Conservation (phyloP, 2,113 vertebrate species). For the Brachyistius frenatus region DNA sequence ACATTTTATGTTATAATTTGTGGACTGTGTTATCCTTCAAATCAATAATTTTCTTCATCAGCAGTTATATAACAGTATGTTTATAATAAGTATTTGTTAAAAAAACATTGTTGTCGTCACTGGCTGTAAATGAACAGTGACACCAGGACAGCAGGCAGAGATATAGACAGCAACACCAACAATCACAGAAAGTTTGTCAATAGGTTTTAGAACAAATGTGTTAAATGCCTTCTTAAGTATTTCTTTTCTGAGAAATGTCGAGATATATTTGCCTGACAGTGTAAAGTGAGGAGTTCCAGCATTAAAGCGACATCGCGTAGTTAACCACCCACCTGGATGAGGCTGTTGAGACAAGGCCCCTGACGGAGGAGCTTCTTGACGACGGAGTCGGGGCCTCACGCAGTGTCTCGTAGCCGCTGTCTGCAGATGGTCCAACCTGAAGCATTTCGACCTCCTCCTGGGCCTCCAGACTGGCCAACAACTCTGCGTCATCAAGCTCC, state of each 20-base stretch:
- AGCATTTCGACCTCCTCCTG: conserved; percentile 77
- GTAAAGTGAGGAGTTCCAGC: conserved; percentile 5
- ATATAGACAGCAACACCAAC: background rate
- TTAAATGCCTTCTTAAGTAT: background rate
- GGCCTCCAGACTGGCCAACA: conserved; percentile 89
- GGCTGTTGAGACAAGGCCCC: conserved; percentile 35
- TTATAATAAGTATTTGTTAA: too few species aligned
- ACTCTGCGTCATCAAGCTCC: conserved; percentile 89
- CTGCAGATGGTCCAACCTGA: conserved; percentile 50
- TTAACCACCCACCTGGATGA: conserved; percentile 68
- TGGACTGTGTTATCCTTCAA: background rate
- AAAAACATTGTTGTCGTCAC: too few species aligned
- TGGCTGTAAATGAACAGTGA: too few species aligned
- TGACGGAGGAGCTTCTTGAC: conserved; percentile 45
- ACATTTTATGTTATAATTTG: background rate
- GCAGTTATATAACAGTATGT: too few species aligned
- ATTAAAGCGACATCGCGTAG: conserved; percentile 27
- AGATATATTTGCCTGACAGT: conserved; percentile 17
- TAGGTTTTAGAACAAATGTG: background rate
- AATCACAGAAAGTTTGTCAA: background rate
- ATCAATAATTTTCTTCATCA: background rate
- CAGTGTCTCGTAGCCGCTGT: conserved; percentile 85
- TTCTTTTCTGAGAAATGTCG: conserved; percentile 43
- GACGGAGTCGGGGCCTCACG: conserved; percentile 48
- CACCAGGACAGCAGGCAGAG: too few species aligned